Percentiles rank a stretch among this genome's conserved stretches.
phyloP scores from a whole-genome alignment of 2,888 invertebrate species.

The Drosophila kuntzei region DNA sequence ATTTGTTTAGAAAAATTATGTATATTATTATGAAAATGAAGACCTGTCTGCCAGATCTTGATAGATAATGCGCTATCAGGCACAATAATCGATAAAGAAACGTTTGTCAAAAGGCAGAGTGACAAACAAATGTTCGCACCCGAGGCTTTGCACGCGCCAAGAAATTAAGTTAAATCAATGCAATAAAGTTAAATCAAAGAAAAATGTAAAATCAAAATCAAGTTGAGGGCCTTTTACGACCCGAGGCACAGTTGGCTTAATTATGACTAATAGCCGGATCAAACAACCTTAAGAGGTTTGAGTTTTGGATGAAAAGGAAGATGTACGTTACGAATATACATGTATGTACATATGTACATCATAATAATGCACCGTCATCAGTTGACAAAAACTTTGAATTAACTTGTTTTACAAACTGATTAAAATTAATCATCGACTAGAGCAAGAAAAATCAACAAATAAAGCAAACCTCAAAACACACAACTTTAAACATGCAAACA shows the following conservation, averaged over 20 bases:
- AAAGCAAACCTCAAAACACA: constrained; percentile 18
- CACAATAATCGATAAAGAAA: constrained; percentile 23
- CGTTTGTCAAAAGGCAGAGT: constrained; percentile 6
- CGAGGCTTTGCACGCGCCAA: constrained; percentile 34
- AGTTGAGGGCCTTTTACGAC: constrained; percentile 50
- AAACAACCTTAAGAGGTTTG: constrained; percentile 39
- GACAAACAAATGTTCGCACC: constrained; percentile 31
- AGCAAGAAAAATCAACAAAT: not conserved
- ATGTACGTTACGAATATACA: constrained; percentile 3
- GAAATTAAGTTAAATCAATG: constrained; percentile 18
- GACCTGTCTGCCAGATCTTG: constrained; percentile 16
- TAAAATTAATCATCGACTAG: constrained; percentile 27
- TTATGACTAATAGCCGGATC: constrained; percentile 67
- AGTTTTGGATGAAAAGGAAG: constrained; percentile 5
- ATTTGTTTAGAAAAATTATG: constrained; percentile 26
- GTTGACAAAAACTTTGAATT: constrained; percentile 34
- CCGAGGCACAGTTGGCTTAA: constrained; percentile 55
- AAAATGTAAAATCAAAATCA: constrained; percentile 36
- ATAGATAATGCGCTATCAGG: constrained; percentile 35
- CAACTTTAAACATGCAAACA: constrained; percentile 10
- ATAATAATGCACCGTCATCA: constrained; percentile 10
- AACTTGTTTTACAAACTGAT: constrained; percentile 39
- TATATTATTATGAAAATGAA: constrained; percentile 41
- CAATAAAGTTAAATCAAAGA: constrained; percentile 1
- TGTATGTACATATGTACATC: constrained; percentile 6